Percentiles rank a stretch among this genome's conserved stretches.
phyloP scores from a whole-genome alignment of 2,113 vertebrate species.

The Oxyruncus cristatus region DNA sequence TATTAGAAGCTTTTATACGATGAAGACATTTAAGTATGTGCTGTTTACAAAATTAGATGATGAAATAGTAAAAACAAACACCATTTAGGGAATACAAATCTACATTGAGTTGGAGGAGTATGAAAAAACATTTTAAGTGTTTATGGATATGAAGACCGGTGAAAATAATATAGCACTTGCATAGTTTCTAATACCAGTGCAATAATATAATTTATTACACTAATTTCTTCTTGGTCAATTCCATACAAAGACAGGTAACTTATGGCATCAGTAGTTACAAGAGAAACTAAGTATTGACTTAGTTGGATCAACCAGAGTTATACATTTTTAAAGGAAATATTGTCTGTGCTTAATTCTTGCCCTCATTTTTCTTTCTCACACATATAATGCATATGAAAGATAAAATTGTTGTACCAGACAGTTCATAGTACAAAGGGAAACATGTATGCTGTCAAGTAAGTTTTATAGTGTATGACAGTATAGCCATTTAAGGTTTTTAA shows the following conservation, averaged over 20 bases:
- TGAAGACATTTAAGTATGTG: neutral
- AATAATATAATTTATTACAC: neutral
- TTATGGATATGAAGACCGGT: neutral
- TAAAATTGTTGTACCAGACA: neutral
- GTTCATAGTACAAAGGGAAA: neutral
- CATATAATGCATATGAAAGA: neutral
- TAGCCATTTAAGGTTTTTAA: neutral
- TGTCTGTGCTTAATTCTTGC: neutral
- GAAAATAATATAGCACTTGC: neutral
- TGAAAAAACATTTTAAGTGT: neutral
- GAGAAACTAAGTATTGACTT: neutral
- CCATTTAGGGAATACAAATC: neutral
- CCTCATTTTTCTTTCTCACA: neutral
- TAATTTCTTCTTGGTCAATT: neutral
- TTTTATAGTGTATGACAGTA: neutral
- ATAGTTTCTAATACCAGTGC: neutral
- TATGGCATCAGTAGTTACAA: neutral
- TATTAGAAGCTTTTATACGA: neutral
- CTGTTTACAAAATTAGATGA: neutral
- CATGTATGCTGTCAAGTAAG: neutral
- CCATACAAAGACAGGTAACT: neutral
- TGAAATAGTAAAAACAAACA: neutral
- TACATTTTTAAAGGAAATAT: neutral
- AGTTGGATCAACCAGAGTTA: neutral
- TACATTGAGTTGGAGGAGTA: neutral